A percentile compares a stretch with the other conserved stretches of the same genome.
Evolutionary conservation across 1,140 invertebrate genomes (phyloP).

Genomic region (Drosophila seguyi): DNA sequence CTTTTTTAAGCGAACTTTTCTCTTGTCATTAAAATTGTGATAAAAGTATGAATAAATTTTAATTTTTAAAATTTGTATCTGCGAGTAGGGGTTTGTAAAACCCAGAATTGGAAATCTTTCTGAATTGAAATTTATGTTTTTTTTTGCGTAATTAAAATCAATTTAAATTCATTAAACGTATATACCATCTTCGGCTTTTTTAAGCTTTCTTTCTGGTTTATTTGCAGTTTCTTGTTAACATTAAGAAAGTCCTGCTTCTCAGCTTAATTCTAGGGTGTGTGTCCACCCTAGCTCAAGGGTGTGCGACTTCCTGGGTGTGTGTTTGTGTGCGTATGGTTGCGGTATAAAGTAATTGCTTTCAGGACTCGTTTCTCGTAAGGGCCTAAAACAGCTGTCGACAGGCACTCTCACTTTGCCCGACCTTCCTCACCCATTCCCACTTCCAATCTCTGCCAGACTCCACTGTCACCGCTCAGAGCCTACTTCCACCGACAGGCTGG

Average conservation of each 20-base stretch:
- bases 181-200: no score
- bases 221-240: no score
- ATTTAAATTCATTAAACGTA: no score
- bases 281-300: constrained; percentile 1
- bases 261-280: background rate
- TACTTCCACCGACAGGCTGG: constrained; percentile 17
- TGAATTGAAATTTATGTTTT: no score
- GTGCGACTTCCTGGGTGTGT: background rate
- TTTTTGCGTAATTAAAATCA: no score
- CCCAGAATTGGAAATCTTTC: no score
- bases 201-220: background rate
- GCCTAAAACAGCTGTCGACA: constrained; percentile 50
- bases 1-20: no score
- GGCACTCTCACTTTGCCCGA: constrained; percentile 1
- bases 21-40: no score
- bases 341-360: constrained; percentile 57
- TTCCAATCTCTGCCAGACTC: background rate
- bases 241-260: background rate
- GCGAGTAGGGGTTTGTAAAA: no score
- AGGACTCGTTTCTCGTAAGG: constrained; percentile 29
- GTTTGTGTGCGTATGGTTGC: constrained; percentile 22
- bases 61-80: no score
- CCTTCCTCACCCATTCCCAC: constrained; percentile 1
- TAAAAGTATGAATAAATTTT: no score
- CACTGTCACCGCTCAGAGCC: constrained; percentile 20